Evolutionary conservation across 2,113 vertebrate genomes (phyloP), one percentile per base, ranked within the genome.

Genomic region (Notothenia rossii): DNA sequence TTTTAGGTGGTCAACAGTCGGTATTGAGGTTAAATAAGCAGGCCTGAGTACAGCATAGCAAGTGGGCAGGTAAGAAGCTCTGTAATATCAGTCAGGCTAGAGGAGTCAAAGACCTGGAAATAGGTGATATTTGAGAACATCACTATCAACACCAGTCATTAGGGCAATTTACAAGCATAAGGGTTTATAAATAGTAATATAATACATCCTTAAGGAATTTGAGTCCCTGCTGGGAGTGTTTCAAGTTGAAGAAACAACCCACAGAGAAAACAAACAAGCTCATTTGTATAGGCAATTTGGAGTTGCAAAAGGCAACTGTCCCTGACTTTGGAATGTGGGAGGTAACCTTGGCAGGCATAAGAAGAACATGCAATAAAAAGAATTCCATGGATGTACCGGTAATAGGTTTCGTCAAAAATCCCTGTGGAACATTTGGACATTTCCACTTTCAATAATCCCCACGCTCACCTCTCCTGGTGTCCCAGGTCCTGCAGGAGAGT

Each of bases 401-500:
- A 43, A 51, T 20, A 14, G 17, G 43, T 60, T 45, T 17, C 20
- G 36, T 33, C 33, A 22, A 45, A 45, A 54, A 69, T 14, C 50
- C 10, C 8, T 50, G 0, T 10, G 60, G 60, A 54, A 33, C 40
- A 17, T 43, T 53, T 15, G 5, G 1, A 67, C 61, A 71, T 53
- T 59, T 61, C 76, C 10, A 15, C 45, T 33, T 10, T 20, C 0
- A 36, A 15, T 20, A 6, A 2, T 15, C 55, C 1, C 5, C 45
- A 13, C 12, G 92, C 91, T 71, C 85, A 99, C 98, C 98, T 98
- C 95, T 99, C 97, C 87, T 99, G 98, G 91, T 99, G 95, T 89
- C 98, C 98, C 91, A 99, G 94, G 94, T 99, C 97, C 92, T 96
- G 95, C 67, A 99, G 93, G 90, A 99, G 95, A 68, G 95, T 94